Evolutionary conservation across 2,888 invertebrate species (phyloP), one percentile per base, ranked within the genome.

Genomic region (Drosophila tripunctata): DNA sequence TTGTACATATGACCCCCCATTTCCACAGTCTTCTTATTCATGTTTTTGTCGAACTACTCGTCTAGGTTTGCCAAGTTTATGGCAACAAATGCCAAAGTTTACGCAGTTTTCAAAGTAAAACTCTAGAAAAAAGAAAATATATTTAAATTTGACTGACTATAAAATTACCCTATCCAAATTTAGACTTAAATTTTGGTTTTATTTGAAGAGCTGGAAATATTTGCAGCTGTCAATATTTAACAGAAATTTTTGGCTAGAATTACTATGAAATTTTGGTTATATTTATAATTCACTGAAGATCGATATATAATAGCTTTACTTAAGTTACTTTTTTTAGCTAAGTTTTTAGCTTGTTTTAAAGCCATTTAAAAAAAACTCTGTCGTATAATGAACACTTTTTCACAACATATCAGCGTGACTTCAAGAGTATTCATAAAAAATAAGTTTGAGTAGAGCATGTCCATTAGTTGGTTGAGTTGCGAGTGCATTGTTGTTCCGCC

Each of bases 401-500:
- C 27, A 27, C 27, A 10, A 10, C 24, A 15, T 14, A 10, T 8
- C 15, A 15, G n/a, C 2, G 1, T 24, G 4, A 10, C 10, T 10
- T 30, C n/a, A 3, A 44, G 43, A 52, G 52, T 61, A 35, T 62
- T 6, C 19, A 5, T 41, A 40, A 27, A 51, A 55, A 47, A 30
- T 21, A 33, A 38, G 30, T 38, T 45, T 19, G 48, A 50, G 15
- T 38, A 45, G 54, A 60, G 38, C 56, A n/a, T 47, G 60, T 67
- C 70, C 70, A 67, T 75, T 75, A 70, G 54, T 68, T 63, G 61
- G 56, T 33, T 56, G 43, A 57, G 58, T 22, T 51, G 50, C 41
- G 44, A 48, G 52, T 75, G 72, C 65, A 56, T 61, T 67, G 57
- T 70, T 87, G 81, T 82, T 70, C 72, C 63, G 69, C 75, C 83